Base-by-base conservation (phyloP, 2,888 invertebrate species). In the Latrodectus elegans region DNA sequence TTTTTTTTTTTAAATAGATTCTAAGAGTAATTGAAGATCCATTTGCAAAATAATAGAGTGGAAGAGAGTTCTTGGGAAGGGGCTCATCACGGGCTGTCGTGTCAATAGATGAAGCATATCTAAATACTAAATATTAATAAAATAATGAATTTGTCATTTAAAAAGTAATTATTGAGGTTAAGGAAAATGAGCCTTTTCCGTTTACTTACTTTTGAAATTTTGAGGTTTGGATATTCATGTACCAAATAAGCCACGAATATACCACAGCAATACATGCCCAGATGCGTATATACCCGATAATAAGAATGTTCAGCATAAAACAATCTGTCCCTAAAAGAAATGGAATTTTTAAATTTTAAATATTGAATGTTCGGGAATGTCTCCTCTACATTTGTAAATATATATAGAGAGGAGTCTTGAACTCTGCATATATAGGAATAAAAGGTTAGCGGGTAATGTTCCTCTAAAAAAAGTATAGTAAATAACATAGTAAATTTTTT, bases 271-370 rank as follows among this genome's bases (percentile, higher is more conserved):
- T 84, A 88, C 12, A 88, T 49, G 6, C 17, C 8, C 9, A 88
- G 15, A 14, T 88, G 88, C 1, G 80, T 76, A 38, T 88, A 88
- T 3, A 88, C 55, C 14, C 88, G 73, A 8, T 79, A 76, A 55
- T 88, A 84, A 14, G 88, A 71, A 22, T 88, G 88, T 26, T 83
- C 71, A 1, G 88, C 84, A 17, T 84, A 88, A 53, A 64, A 88
- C 22, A 17, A 11, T 38, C 80, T 26, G 51, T 88, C 88, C 55
- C 88, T 88, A 53, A 49, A 64, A 17, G 9, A 3, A 12, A 38
- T 38, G 26, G 0, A 49, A 4, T 22, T 4, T 73, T 72, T 11
- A 52, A 1, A 49, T 49, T 72, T 72, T 10, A 72, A 12, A 71
- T 49, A n/a, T 15, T n/a, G 8, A 49, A 10, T 70, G 8, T 17